phyloP scores from a whole-genome alignment of 2,888 invertebrate genomes.

The Catocala fraxini region DNA sequence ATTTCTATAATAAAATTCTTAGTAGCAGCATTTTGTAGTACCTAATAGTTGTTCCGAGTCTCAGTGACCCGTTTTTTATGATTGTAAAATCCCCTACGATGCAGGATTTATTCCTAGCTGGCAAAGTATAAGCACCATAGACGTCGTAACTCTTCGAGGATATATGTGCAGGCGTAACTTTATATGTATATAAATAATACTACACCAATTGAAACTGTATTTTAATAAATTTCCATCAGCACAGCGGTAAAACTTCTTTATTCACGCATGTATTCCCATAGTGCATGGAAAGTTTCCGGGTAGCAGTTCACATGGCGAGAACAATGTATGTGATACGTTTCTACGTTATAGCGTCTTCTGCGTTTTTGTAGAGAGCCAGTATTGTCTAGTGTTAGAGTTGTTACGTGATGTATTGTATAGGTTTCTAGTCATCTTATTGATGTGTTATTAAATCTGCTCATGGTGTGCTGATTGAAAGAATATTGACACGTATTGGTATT shows the following conservation, averaged over 20 bases:
- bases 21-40: too few relatives aligned
- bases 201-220: neutral
- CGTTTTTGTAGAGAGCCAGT: slow-evolving; percentile 61
- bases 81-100: too few relatives aligned
- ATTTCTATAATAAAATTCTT: too few relatives aligned
- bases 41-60: too few relatives aligned
- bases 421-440: slow-evolving; percentile 8
- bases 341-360: slow-evolving; percentile 46
- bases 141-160: too few relatives aligned
- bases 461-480: neutral
- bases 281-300: slow-evolving; percentile 72
- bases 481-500: too few relatives aligned
- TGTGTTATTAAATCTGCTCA: neutral
- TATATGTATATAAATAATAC: too few relatives aligned
- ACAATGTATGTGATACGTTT: slow-evolving; percentile 67
- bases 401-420: slow-evolving; percentile 33
- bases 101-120: too few relatives aligned
- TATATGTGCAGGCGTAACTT: too few relatives aligned
- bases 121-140: too few relatives aligned
- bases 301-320: slow-evolving; percentile 57
- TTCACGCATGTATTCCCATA: slow-evolving; percentile 44
- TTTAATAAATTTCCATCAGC: neutral
- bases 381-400: slow-evolving; percentile 51
- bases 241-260: slow-evolving; percentile 41
- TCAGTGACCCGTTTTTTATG: too few relatives aligned